phyloP scores from a whole-genome alignment of 2,113 vertebrate species.

The Formicarius rufipectus region DNA sequence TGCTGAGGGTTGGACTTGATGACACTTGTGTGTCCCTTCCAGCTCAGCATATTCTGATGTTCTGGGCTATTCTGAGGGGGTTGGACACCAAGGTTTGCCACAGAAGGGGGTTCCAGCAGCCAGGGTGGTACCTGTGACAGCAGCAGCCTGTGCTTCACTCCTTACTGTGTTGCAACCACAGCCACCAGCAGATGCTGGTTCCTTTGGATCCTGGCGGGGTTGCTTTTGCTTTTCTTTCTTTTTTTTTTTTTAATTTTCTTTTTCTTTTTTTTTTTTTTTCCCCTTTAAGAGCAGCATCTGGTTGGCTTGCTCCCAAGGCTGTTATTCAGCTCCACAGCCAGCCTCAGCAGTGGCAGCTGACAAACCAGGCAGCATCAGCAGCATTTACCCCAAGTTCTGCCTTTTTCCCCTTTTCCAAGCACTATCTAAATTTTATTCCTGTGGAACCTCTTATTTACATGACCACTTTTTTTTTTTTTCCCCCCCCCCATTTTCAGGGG shows the following conservation, averaged over 20 bases:
- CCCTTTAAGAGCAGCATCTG: neutral
- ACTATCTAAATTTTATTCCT: fast-evolving
- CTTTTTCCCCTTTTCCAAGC: fast-evolving
- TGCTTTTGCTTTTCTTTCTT: fast-evolving
- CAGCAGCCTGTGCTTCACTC: neutral
- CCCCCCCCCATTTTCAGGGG: neutral
- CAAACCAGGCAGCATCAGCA: neutral
- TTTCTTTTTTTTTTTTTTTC: fast-evolving
- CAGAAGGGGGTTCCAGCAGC: neutral
- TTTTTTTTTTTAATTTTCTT: too few relatives aligned
- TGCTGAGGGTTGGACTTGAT: neutral
- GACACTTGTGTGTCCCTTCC: neutral
- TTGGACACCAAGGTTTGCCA: neutral
- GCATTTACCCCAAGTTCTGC: neutral
- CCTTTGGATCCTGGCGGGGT: neutral
- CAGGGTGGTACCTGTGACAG: neutral
- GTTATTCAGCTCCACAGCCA: neutral
- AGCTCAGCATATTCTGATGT: neutral
- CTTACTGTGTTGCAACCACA: fast-evolving
- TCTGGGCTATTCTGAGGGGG: neutral
- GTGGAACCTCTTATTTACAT: neutral
- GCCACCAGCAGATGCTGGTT: neutral
- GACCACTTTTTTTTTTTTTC: neutral
- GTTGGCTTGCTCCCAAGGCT: neutral
- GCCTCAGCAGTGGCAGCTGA: neutral